Evolutionary conservation across 2,797 vertebrate species (phyloP).

Genomic region (Manis javanica): DNA sequence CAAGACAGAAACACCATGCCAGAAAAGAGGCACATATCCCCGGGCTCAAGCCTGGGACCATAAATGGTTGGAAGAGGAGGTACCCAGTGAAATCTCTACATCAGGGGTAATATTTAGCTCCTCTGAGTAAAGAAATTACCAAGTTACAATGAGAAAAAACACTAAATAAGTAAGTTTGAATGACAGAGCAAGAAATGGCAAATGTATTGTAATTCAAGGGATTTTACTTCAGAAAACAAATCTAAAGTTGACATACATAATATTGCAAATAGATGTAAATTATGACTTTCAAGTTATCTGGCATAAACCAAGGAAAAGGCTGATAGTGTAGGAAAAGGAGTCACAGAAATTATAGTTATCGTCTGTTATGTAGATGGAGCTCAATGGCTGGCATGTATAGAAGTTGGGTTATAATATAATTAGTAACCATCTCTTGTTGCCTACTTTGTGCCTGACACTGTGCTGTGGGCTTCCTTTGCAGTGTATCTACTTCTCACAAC

Average conservation of each 20-base stretch:
- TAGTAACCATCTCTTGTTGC: not conserved
- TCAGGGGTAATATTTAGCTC: not conserved
- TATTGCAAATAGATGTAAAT: not conserved
- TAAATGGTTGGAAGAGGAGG: not conserved
- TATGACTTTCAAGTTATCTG: not conserved
- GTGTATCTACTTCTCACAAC: not conserved
- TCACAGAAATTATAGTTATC: not conserved
- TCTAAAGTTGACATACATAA: not conserved
- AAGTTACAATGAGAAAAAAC: not conserved
- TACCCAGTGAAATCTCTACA: not conserved
- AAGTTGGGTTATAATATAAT: not conserved
- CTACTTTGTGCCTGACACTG: not conserved
- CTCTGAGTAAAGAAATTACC: not conserved
- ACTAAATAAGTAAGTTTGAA: not conserved
- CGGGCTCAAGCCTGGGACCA: not conserved
- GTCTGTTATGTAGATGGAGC: not conserved
- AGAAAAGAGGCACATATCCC: not conserved
- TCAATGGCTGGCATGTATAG: not conserved
- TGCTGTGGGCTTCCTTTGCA: not conserved
- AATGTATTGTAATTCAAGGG: not conserved
- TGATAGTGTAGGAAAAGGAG: not conserved
- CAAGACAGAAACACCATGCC: not conserved
- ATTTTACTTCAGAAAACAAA: conserved; percentile 49
- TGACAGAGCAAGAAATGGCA: not conserved
- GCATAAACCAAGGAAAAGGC: not conserved